Conservation (phyloP, 2,888 invertebrate species). For the Bhutanitis thaidina region DNA sequence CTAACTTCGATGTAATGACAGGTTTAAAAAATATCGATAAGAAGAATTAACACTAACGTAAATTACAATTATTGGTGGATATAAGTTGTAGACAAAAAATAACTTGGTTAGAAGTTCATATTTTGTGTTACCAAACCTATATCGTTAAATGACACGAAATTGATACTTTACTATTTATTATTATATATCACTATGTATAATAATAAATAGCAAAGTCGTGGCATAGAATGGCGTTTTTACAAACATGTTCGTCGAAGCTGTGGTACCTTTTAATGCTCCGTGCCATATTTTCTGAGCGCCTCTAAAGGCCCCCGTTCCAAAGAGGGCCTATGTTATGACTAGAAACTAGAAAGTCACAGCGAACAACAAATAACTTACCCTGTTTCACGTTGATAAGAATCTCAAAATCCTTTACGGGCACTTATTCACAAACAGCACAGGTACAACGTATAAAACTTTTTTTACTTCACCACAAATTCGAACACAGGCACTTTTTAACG, state of each 20-base stretch:
- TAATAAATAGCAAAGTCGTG: slow-evolving; percentile 7
- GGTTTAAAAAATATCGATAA: too few relatives aligned
- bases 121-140: too few relatives aligned
- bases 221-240: slow-evolving; percentile 17
- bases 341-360: slow-evolving; percentile 20
- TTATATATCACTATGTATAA: too few relatives aligned
- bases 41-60: too few relatives aligned
- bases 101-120: too few relatives aligned
- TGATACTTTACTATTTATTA: too few relatives aligned
- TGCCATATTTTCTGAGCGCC: slow-evolving; percentile 16
- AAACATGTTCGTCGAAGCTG: slow-evolving; percentile 13
- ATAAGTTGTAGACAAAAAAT: too few relatives aligned
- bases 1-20: too few relatives aligned
- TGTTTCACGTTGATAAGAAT: slow-evolving; percentile 52
- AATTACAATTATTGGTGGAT: too few relatives aligned
- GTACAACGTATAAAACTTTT: slow-evolving; percentile 52
- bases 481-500: slow-evolving; percentile 74
- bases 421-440: slow-evolving; percentile 51
- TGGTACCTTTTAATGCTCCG: slow-evolving; percentile 15
- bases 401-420: slow-evolving; percentile 59
- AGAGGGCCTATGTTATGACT: slow-evolving; percentile 18
- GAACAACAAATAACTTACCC: slow-evolving; percentile 50
- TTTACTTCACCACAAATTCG: slow-evolving; percentile 62
- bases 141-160: too few relatives aligned
- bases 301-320: slow-evolving; percentile 7